Conservation (phyloP, 2,113 vertebrate species). For the Malurus alboscapulatus region DNA sequence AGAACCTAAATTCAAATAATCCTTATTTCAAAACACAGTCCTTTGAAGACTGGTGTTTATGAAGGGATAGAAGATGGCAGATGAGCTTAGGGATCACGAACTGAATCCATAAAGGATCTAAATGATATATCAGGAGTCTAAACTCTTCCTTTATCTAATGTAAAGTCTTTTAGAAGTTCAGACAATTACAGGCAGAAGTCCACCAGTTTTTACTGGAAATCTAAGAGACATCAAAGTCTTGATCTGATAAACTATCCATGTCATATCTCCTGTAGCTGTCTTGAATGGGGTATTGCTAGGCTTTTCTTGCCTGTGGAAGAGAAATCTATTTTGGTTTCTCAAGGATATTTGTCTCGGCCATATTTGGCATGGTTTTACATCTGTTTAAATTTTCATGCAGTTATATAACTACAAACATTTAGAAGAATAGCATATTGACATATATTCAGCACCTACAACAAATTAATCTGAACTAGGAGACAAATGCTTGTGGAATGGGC, state of each 20-base stretch:
- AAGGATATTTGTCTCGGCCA: not conserved
- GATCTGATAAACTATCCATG: not conserved
- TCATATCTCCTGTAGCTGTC: not conserved
- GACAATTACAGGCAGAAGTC: not conserved
- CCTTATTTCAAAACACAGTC: not conserved
- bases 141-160: not conserved
- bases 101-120: not conserved
- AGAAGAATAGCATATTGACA: not conserved
- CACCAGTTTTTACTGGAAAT: not conserved
- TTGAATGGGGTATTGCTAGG: not conserved
- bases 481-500: not conserved
- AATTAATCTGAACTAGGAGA: not conserved
- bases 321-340: not conserved
- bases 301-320: not conserved
- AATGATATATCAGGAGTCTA: not conserved
- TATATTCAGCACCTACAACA: not conserved
- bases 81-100: not conserved
- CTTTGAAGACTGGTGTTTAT: not conserved
- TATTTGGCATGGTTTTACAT: not conserved
- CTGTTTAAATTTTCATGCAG: not conserved
- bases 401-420: not conserved
- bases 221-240: not conserved
- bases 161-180: not conserved
- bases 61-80: not conserved
- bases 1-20: conserved; percentile 5